Base-by-base conservation (phyloP, 2,797 vertebrate species). In the Enteromius unitaeniatus region DNA sequence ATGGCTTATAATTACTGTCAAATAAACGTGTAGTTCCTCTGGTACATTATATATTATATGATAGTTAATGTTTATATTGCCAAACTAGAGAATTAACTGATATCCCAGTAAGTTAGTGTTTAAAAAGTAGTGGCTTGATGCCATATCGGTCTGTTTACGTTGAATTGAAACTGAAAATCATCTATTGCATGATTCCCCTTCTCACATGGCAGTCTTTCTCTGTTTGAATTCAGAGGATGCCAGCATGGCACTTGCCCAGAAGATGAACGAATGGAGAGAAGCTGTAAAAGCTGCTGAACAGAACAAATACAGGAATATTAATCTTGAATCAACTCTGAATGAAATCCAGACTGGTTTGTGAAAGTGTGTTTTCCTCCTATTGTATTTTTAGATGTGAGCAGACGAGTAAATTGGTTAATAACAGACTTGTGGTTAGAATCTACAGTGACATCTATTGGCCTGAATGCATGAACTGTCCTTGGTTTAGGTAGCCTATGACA, bases 161-260 rank as follows among this genome's bases (percentile, higher is more conserved):
- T 87, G 84, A 51, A 21, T 76, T 53, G 74, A 69, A 85, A 81
- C 79, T 87, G 85, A 81, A 88, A 89, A 90, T 85, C 70, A 65
- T 89, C 86, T 83, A 79, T 92, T 88, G 88, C 91, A 90, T 79
- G 31, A 83, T 81, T 81, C 68, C 82, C 84, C 84, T 60, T 86
- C 82, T 65, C 73, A 83, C 82, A 83, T 79, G 58, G 79, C 86
- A 81, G 82, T 87, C 87, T 84, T 82, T 82, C 53, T 40, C 87
- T 45, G 23, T 83, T 88, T 90, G 87, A 90, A 84, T 90, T 91
- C 87, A 90, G 88, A 91, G 85, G 85, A 70, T 82, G 68, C 81
- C 84, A 65, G 85, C 73, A 78, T 84, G 47, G 84, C 82, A 67
- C 90, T 91, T 85, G 91, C 74, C 89, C 86, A 88, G 7, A 34